Evolutionary conservation across 2,113 vertebrate genomes (phyloP).

Genomic region (Thomomys bottae): DNA sequence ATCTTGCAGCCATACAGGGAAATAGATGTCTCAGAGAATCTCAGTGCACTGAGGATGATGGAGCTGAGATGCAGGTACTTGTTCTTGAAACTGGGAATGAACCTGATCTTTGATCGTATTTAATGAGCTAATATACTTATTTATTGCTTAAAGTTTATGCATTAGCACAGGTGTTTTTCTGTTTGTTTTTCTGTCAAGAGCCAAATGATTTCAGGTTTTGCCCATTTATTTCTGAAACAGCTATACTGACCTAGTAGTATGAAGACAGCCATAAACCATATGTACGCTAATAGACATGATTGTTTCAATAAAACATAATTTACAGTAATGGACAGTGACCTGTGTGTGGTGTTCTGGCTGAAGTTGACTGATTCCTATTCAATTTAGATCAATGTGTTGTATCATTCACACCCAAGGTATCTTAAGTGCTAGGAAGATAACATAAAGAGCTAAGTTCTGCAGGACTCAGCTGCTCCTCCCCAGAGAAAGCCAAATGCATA

Average conservation of each 20-base stretch:
- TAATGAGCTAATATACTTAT: not conserved
- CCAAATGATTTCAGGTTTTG: not conserved
- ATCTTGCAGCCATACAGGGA: not conserved
- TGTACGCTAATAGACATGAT: not conserved
- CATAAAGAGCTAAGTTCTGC: not conserved
- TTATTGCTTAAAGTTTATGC: not conserved
- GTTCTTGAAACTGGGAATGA: not conserved
- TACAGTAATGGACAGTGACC: not conserved
- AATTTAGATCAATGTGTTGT: not conserved
- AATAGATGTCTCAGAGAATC: too few species aligned
- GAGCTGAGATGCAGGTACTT: not conserved
- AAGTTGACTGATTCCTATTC: not conserved
- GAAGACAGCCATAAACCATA: not conserved
- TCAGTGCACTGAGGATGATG: too few species aligned
- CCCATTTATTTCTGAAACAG: not conserved
- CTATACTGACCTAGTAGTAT: not conserved
- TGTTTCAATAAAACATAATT: not conserved
- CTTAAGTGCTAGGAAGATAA: not conserved
- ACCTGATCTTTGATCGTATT: not conserved
- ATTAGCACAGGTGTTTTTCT: not conserved
- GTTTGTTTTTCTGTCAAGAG: not conserved
- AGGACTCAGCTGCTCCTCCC: not conserved
- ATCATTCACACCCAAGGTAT: not conserved
- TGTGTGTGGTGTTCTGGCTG: rapidly evolving
- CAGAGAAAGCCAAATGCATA: not conserved